Conservation (phyloP, 2,888 invertebrate genomes). For the Spisula solida region DNA sequence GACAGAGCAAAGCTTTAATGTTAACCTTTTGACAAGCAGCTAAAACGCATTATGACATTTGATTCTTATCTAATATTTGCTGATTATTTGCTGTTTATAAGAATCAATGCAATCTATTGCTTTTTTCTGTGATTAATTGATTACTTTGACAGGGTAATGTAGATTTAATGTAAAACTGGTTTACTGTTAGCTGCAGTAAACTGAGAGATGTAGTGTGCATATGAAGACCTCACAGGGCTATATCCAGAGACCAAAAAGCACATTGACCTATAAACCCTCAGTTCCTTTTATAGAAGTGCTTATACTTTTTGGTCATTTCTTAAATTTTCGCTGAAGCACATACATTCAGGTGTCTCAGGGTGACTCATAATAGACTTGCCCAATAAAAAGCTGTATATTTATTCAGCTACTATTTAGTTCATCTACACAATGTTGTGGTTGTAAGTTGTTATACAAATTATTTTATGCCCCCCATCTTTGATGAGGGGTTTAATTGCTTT, state of each 20-base stretch:
- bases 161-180: not conserved
- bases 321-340: too few species aligned
- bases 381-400: too few species aligned
- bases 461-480: too few species aligned
- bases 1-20: not conserved
- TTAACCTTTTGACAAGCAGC: not conserved
- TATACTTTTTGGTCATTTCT: too few species aligned
- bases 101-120: not conserved
- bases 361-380: too few species aligned
- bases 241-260: too few species aligned
- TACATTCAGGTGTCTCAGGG: too few species aligned
- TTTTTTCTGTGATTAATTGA: not conserved
- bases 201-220: not conserved
- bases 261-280: too few species aligned
- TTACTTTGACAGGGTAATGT: not conserved
- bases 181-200: not conserved
- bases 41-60: not conserved
- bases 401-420: not conserved
- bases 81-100: not conserved
- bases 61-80: not conserved
- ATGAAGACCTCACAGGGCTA: too few species aligned
- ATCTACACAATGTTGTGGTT: not conserved
- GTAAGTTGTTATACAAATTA: too few species aligned
- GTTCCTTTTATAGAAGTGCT: too few species aligned
- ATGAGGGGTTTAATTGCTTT: too few species aligned